Evolutionary conservation across 2,888 invertebrate genomes (phyloP).

Genomic region (Petrophora chlorosata): DNA sequence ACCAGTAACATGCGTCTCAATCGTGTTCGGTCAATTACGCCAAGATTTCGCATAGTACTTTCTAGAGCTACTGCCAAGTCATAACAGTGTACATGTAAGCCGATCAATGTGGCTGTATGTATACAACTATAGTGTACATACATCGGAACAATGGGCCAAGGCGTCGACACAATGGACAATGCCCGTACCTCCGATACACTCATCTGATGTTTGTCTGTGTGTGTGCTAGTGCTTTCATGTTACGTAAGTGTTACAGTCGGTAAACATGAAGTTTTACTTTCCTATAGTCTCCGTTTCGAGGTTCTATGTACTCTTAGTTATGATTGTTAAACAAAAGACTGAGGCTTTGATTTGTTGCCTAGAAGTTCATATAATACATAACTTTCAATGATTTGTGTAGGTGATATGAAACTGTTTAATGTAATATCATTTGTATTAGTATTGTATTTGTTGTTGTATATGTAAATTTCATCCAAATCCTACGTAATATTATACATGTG

Average conservation of each 20-base stretch:
- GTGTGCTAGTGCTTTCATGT: slow-evolving; percentile 56
- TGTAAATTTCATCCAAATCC: no score
- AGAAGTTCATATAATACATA: slow-evolving; percentile 1
- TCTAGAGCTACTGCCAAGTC: slow-evolving; percentile 55
- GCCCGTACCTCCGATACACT: slow-evolving; percentile 70
- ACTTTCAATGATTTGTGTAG: background rate
- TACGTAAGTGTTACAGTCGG: slow-evolving; percentile 55
- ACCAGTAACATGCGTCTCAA: background rate
- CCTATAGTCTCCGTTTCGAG: slow-evolving; percentile 22
- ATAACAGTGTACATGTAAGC: slow-evolving; percentile 62
- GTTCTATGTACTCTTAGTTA: slow-evolving; percentile 29
- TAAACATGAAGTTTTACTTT: slow-evolving; percentile 40
- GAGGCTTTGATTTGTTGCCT: slow-evolving; percentile 20
- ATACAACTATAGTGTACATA: slow-evolving; percentile 49
- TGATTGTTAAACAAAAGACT: slow-evolving; percentile 24
- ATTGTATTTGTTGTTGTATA: no score
- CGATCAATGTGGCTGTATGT: slow-evolving; percentile 56
- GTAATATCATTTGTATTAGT: no score
- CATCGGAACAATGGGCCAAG: slow-evolving; percentile 72
- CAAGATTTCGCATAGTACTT: slow-evolving; percentile 38
- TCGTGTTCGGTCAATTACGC: slow-evolving; percentile 8
- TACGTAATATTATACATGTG: no score
- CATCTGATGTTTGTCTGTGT: slow-evolving; percentile 69
- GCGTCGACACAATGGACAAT: slow-evolving; percentile 81
- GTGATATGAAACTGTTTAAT: background rate